Conservation (phyloP, 2,797 vertebrate species). For the Lepilemur septentrionalis region DNA sequence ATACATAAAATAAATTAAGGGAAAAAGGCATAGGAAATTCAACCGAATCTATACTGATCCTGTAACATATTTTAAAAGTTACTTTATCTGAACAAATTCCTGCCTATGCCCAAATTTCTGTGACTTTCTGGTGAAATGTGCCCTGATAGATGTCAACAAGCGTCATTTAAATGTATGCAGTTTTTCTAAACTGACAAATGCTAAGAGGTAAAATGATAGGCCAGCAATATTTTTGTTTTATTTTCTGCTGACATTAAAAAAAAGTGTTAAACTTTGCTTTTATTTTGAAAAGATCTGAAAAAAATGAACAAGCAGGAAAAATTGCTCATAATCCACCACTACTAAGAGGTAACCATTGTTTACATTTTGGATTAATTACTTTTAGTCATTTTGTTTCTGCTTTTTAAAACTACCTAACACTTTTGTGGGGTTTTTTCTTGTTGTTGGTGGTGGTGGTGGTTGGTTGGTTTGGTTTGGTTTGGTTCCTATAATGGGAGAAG, state of each 20-base stretch:
- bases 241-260: conserved; percentile 38
- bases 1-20: neutral
- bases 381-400: neutral
- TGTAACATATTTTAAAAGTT: conserved; percentile 7
- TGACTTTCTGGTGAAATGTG: neutral
- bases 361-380: neutral
- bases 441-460: no score
- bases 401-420: neutral
- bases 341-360: neutral
- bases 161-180: neutral
- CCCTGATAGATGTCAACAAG: conserved; percentile 28
- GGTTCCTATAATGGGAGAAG: neutral
- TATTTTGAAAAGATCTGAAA: conserved; percentile 23
- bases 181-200: conserved; percentile 48
- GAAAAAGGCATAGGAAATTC: neutral
- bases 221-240: conserved; percentile 54
- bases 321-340: neutral
- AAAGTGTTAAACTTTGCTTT: conserved; percentile 45
- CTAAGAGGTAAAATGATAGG: conserved; percentile 40
- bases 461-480: no score
- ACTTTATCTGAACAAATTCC: neutral
- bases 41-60: neutral
- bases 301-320: conserved; percentile 40
- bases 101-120: conserved; percentile 11
- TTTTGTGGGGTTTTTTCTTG: neutral